Base-by-base conservation (phyloP, 2,888 invertebrate genomes). In the Chironomus tentans region DNA sequence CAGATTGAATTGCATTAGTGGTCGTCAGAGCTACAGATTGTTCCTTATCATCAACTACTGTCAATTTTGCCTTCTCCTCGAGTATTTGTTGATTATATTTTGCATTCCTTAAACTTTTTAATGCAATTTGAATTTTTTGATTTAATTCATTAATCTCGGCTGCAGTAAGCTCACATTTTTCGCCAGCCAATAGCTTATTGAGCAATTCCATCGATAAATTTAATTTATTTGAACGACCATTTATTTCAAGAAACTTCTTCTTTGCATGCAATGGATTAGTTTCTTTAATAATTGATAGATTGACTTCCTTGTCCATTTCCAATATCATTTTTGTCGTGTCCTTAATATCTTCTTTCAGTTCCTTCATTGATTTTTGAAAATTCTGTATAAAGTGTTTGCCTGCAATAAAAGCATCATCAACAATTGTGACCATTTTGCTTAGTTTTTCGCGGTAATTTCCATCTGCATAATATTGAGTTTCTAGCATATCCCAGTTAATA, bases 401-500 rank as follows among this genome's bases (percentile, higher is more conserved):
- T 0, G 92, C 92, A 74, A 88, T 83, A 81, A 89, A 89, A 0
- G 89, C 89, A 80, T 91, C 89, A 82, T 92, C 92, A 50, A 93
- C 87, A 77, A 92, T 90, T 77, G 91, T 91, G 50, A 96, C 91
- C 89, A 94, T 91, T 85, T 94, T 93, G n/a, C 91, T 90, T 2
- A 97, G 87, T 80, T 93, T 92, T 79, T 94, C 91, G 80, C 91
- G 87, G 83, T 92, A 96, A 47, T 88, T 86, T 77, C 91, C 89
- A 83, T 97, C 91, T 6, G 91, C 89, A 79, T 91, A 88, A 84
- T 93, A 97, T 82, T 98, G 97, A 69, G 90, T 87, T 84, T 97
- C 93, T 76, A 98, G 85, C 79, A 94, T 86, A 79, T 93, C 90
- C 98, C 98, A 98, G 82, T 96, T 93, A 80, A 98, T 96, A 0